Conservation (phyloP, 2,113 vertebrate species). For the Hemichromis elongatus region DNA sequence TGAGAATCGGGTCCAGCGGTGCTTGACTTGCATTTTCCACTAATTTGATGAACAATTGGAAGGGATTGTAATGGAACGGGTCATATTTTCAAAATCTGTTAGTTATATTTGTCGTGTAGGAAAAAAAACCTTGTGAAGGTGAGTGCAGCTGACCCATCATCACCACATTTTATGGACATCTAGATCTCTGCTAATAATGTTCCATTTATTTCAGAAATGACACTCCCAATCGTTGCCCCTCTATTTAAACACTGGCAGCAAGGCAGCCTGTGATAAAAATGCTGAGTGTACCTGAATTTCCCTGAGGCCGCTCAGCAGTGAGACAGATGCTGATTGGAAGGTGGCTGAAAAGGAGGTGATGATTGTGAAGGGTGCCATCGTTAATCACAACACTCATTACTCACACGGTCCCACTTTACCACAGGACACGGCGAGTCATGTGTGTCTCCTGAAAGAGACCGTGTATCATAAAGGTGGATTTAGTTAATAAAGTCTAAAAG, state of each 20-base stretch:
- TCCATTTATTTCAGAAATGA: background rate
- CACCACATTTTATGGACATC: background rate
- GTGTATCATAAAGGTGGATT: background rate
- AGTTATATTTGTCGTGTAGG: background rate
- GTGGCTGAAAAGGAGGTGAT: slow-evolving; percentile 1
- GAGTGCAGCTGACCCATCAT: background rate
- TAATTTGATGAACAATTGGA: background rate
- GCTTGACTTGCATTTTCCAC: background rate
- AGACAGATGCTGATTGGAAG: slow-evolving; percentile 44
- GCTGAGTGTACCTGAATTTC: slow-evolving; percentile 5
- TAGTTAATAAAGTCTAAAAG: background rate
- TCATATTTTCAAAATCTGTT: background rate
- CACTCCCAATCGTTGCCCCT: background rate
- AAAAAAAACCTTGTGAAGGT: background rate
- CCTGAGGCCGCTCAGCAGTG: slow-evolving; percentile 1
- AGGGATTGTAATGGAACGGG: background rate
- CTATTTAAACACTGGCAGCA: background rate
- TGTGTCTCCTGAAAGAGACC: background rate
- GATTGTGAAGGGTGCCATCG: slow-evolving; percentile 44
- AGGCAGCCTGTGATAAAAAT: background rate
- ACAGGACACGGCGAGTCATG: slow-evolving; percentile 11
- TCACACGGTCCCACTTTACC: slow-evolving; percentile 13
- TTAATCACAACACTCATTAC: slow-evolving; percentile 47
- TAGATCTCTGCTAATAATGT: background rate
- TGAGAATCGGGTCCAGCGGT: background rate